Percentiles rank a stretch among this genome's conserved stretches.
phyloP scores from a whole-genome alignment of 2,888 invertebrate species.

The Agriotes lineatus region DNA sequence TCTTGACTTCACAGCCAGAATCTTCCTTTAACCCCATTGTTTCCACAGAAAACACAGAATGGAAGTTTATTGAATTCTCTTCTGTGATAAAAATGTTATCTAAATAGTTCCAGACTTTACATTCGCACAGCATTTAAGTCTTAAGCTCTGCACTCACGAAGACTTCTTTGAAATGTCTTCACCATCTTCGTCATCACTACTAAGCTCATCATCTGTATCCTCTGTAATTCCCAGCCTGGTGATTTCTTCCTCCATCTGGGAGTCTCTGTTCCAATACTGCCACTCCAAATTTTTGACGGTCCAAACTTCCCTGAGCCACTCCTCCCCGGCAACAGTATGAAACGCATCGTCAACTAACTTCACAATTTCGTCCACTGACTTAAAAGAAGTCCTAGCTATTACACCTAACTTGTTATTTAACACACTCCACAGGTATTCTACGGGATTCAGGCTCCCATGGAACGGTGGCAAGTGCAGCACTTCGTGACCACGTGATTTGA shows the following conservation, averaged over 20 bases:
- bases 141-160: too few species aligned
- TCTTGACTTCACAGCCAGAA: too few species aligned
- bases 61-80: too few species aligned
- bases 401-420: not conserved
- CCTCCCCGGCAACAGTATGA: not conserved
- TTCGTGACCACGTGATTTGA: not conserved
- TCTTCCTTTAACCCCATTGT: too few species aligned
- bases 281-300: not conserved
- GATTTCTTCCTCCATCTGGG: not conserved
- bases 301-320: not conserved
- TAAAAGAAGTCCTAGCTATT: not conserved
- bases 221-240: conserved; percentile 1
- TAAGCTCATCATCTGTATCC: not conserved
- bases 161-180: not conserved
- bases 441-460: not conserved
- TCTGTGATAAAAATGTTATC: too few species aligned
- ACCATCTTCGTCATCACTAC: not conserved
- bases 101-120: too few species aligned
- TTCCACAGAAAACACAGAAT: too few species aligned
- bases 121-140: too few species aligned
- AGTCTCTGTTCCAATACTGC: not conserved
- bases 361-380: not conserved
- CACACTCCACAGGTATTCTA: not conserved
- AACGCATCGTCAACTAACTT: not conserved
- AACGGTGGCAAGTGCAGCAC: not conserved